A percentile compares a stretch with the other conserved stretches of the same genome.
Conservation (phyloP, 2,888 invertebrate species). For the Cephus rjabovi region DNA sequence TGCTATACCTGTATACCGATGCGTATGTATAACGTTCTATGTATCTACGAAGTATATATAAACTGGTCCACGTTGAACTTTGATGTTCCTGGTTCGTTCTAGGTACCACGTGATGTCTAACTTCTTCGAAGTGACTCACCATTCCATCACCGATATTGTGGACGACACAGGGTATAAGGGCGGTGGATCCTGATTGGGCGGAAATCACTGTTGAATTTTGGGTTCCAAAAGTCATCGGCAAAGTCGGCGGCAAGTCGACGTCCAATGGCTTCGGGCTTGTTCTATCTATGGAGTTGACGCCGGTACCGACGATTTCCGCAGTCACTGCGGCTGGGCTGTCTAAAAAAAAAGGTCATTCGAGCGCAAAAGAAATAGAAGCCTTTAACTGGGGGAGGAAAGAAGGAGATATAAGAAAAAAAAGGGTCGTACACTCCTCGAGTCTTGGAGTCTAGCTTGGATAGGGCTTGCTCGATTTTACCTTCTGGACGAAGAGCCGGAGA, state of each 20-base stretch:
- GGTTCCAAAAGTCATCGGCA: slow-evolving; percentile 84
- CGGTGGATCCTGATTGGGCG: slow-evolving; percentile 87
- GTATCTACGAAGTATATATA: background rate
- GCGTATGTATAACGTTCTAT: background rate
- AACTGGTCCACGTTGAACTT: background rate
- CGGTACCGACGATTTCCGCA: slow-evolving; percentile 53
- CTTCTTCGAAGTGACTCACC: slow-evolving; percentile 72
- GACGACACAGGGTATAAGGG: slow-evolving; percentile 85
- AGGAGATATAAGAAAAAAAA: background rate
- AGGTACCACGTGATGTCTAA: background rate
- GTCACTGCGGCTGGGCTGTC: slow-evolving; percentile 36
- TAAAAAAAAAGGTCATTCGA: background rate
- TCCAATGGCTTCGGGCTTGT: slow-evolving; percentile 52
- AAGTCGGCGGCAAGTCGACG: slow-evolving; percentile 60
- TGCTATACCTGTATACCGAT: background rate
- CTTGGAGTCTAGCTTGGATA: background rate
- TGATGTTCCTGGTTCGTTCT: background rate
- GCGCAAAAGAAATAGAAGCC: background rate
- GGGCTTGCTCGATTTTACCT: background rate
- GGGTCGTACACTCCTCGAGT: background rate
- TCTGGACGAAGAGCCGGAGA: background rate
- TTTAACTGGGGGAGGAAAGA: background rate
- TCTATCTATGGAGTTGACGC: slow-evolving; percentile 54
- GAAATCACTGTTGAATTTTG: slow-evolving; percentile 85
- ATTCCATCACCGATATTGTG: slow-evolving; percentile 89